Conservation (phyloP, 2,797 vertebrate genomes). For the Saxicola maurus region DNA sequence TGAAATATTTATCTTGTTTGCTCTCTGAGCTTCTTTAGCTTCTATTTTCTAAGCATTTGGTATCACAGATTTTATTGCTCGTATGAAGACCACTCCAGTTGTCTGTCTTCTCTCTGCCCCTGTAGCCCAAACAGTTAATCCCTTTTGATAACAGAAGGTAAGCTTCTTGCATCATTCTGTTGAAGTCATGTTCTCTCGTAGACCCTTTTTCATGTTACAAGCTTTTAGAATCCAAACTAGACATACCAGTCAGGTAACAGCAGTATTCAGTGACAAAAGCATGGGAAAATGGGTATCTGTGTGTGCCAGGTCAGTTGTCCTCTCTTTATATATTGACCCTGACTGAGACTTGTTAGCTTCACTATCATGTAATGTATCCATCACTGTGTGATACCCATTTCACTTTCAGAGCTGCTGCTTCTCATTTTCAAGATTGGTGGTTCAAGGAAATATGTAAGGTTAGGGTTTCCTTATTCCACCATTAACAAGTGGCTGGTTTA, state of each 20-base stretch:
- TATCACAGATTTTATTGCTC: neutral
- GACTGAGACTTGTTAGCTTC: neutral
- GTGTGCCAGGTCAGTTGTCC: neutral
- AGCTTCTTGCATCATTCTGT: neutral
- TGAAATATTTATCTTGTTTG: neutral
- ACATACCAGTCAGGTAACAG: neutral
- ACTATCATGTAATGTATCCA: neutral
- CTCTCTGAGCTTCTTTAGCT: neutral
- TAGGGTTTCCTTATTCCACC: neutral
- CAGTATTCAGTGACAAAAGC: neutral
- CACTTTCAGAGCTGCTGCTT: neutral
- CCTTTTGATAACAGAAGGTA: neutral
- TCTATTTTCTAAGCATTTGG: neutral
- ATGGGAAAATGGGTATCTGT: neutral
- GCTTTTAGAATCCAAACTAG: neutral
- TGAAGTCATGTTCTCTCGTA: neutral
- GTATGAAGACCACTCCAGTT: neutral
- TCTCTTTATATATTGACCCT: neutral
- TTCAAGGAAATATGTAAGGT: neutral
- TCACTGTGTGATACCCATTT: neutral
- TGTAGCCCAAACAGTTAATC: neutral
- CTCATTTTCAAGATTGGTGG: neutral
- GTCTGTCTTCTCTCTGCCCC: neutral
- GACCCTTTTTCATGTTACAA: neutral
- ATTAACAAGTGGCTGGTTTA: neutral